Percentiles rank a stretch among this genome's conserved stretches.
Conservation (phyloP, 2,113 vertebrate genomes). For the Platichthys stellatus region DNA sequence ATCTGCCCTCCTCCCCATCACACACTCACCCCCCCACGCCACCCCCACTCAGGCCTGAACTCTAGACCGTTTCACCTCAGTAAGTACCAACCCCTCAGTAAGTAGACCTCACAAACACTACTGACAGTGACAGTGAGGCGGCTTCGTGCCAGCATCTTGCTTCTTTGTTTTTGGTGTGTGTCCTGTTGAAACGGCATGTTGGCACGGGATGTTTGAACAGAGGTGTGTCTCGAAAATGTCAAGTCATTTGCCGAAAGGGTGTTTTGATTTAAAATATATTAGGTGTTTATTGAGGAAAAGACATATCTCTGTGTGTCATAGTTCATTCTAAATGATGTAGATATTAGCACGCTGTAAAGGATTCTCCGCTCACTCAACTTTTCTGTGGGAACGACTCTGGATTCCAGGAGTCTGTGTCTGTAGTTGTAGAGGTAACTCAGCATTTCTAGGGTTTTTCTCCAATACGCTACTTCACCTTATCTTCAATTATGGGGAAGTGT, state of each 20-base stretch:
- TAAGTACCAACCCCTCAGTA: constrained; percentile 82
- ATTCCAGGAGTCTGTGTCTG: too few species aligned
- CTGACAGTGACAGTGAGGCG: constrained; percentile 56
- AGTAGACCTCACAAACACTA: constrained; percentile 70
- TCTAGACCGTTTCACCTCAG: constrained; percentile 82
- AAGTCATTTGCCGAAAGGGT: not conserved
- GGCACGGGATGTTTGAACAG: not conserved
- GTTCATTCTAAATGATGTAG: too few species aligned
- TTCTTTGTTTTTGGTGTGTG: constrained; percentile 49
- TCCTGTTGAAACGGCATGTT: constrained; percentile 51
- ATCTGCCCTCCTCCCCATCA: constrained; percentile 79
- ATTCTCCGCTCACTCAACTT: too few species aligned
- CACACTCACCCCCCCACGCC: constrained; percentile 78
- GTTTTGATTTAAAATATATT: too few species aligned
- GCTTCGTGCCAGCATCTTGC: constrained; percentile 55
- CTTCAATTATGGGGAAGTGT: too few species aligned
- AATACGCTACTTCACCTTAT: too few species aligned
- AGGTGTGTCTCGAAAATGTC: not conserved
- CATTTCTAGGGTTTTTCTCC: too few species aligned
- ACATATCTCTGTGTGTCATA: too few species aligned
- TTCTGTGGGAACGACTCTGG: too few species aligned
- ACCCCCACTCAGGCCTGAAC: constrained; percentile 75
- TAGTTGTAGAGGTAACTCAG: too few species aligned
- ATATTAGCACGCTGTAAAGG: too few species aligned
- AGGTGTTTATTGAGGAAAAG: too few species aligned